phyloP scores from a whole-genome alignment of 2,888 invertebrate genomes.

The Troilus luridus region DNA sequence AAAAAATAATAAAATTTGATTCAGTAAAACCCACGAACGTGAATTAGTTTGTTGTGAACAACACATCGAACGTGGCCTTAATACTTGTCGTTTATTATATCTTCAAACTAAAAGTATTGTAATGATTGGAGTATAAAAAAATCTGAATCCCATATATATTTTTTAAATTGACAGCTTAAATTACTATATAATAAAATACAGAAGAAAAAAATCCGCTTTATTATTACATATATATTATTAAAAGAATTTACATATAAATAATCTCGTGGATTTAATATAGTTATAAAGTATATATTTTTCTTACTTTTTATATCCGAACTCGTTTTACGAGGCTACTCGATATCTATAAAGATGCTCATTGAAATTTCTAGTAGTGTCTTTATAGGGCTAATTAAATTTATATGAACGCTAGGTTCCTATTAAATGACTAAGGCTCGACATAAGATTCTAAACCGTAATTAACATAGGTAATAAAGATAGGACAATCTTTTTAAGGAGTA shows the following conservation, averaged over 20 bases:
- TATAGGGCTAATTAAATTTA: slow-evolving; percentile 15
- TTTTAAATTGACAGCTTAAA: neutral
- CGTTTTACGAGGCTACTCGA: neutral
- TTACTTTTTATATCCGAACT: neutral
- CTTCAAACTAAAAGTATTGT: too few species aligned
- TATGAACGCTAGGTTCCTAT: neutral
- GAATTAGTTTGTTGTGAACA: too few species aligned
- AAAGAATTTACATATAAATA: neutral
- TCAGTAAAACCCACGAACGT: too few species aligned
- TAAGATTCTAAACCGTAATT: neutral
- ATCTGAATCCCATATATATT: too few species aligned
- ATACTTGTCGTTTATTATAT: too few species aligned
- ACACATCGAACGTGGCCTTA: too few species aligned
- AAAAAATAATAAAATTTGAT: neutral
- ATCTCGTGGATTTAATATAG: neutral
- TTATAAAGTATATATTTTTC: neutral
- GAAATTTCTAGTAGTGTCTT: neutral
- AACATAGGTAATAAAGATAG: slow-evolving; percentile 4
- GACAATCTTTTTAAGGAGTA: neutral
- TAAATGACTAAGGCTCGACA: neutral
- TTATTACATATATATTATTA: neutral
- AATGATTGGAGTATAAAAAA: too few species aligned
- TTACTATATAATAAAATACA: neutral
- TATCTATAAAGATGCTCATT: neutral
- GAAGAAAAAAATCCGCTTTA: neutral